Conservation (phyloP, 2,888 invertebrate species). For the Nebria brevicollis region DNA sequence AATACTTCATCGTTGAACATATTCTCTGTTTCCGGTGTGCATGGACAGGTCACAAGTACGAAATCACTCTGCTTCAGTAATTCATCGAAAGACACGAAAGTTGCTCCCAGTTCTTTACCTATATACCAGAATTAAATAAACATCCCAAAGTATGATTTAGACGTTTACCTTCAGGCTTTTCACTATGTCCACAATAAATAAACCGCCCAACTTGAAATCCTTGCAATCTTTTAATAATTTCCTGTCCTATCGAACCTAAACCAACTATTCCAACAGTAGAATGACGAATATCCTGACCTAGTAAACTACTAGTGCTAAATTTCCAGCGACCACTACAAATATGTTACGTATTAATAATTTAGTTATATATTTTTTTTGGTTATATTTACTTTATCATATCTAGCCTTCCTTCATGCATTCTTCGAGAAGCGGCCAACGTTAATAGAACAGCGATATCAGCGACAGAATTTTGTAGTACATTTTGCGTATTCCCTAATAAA, state of each 20-base stretch:
- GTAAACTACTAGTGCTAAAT: constrained; percentile 76
- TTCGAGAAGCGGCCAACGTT: constrained; percentile 74
- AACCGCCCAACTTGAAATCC: constrained; percentile 79
- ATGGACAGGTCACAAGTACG: constrained; percentile 75
- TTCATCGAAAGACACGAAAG: constrained; percentile 74
- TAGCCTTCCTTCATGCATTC: constrained; percentile 79
- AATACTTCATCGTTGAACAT: constrained; percentile 77
- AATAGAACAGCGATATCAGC: constrained; percentile 86
- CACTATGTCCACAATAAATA: constrained; percentile 78
- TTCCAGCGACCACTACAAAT: constrained; percentile 72
- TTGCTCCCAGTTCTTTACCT: constrained; percentile 68
- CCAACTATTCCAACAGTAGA: constrained; percentile 87
- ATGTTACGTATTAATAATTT: neutral
- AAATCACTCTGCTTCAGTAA: constrained; percentile 79
- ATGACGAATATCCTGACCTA: constrained; percentile 80
- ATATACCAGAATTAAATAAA: constrained; percentile 45
- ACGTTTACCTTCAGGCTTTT: constrained; percentile 69
- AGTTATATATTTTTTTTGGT: neutral
- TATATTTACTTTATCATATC: constrained; percentile 66
- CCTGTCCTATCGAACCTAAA: constrained; percentile 82
- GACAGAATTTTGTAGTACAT: constrained; percentile 78
- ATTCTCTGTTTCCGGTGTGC: constrained; percentile 74
- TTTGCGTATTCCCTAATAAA: constrained; percentile 82
- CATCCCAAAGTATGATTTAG: constrained; percentile 13
- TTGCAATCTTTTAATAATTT: constrained; percentile 75